phyloP scores from a whole-genome alignment of 2,888 invertebrate genomes.

The Podotricha telesiphe region DNA sequence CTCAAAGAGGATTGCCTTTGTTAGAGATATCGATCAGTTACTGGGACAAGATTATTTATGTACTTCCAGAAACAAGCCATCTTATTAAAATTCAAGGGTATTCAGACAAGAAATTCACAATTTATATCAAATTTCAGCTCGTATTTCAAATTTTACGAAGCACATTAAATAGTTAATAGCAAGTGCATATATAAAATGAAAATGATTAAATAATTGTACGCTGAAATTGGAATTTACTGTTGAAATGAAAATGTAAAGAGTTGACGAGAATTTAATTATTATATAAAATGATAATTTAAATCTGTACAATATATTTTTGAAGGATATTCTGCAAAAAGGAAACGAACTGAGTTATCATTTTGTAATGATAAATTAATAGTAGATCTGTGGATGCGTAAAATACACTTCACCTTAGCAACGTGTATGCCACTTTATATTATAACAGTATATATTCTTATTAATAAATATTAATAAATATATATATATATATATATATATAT shows the following conservation, averaged over 20 bases:
- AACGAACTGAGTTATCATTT: background rate
- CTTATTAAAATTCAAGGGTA: conserved; percentile 6
- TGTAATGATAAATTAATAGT: background rate
- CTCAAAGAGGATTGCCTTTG: conserved; percentile 1
- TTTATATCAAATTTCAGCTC: background rate
- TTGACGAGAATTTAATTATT: background rate
- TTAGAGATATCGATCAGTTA: conserved; percentile 19
- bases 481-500: too few species aligned
- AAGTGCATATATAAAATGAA: background rate
- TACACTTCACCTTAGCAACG: too few species aligned
- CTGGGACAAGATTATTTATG: conserved; percentile 6
- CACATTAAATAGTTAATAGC: background rate
- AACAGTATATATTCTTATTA: too few species aligned
- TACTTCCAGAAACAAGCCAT: conserved; percentile 5
- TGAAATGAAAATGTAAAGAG: too few species aligned
- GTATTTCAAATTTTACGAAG: background rate
- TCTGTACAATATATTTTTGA: background rate
- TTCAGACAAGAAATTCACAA: conserved; percentile 1
- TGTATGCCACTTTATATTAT: too few species aligned
- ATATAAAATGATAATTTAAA: background rate
- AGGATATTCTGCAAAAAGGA: background rate
- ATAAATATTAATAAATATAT: too few species aligned
- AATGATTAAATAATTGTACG: background rate
- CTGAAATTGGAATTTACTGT: background rate
- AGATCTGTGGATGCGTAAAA: background rate